Conservation (phyloP, 2,113 vertebrate species). For the Trogon surrucura region DNA sequence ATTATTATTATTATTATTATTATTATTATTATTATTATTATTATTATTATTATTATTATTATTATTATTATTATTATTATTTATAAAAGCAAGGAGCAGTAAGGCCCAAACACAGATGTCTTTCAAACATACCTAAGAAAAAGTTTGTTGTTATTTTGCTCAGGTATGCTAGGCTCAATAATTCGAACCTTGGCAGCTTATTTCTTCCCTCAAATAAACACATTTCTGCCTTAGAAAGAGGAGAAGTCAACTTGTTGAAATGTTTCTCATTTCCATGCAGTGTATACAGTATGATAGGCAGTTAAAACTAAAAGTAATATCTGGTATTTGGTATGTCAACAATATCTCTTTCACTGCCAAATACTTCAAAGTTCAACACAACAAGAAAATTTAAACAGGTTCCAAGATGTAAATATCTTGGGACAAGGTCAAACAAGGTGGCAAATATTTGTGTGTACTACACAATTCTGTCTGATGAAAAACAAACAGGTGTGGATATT, state of each 20-base stretch:
- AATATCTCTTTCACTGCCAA: slow-evolving; percentile 65
- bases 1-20: neutral
- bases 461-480: slow-evolving; percentile 44
- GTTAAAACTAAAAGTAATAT: slow-evolving; percentile 58
- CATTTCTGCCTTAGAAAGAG: slow-evolving; percentile 11
- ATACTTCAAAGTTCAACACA: slow-evolving; percentile 61
- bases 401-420: slow-evolving; percentile 69
- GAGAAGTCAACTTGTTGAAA: slow-evolving; percentile 33
- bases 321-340: slow-evolving; percentile 65
- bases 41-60: neutral
- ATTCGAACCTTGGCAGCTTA: slow-evolving; percentile 7
- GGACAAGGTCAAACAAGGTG: slow-evolving; percentile 75
- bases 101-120: neutral
- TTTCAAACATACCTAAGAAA: slow-evolving; percentile 20
- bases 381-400: slow-evolving; percentile 65
- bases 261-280: slow-evolving; percentile 55
- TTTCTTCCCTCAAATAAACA: slow-evolving; percentile 33
- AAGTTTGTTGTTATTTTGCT: slow-evolving; percentile 28
- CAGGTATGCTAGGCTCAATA: neutral
- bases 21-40: neutral
- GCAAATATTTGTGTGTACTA: slow-evolving; percentile 60
- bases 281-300: slow-evolving; percentile 41
- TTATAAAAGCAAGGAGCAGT: neutral
- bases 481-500: slow-evolving; percentile 64
- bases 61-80: neutral